Evolutionary conservation across 2,888 invertebrate species (phyloP), one percentile per base, ranked within the genome.

Genomic region (Tipula confusa): DNA sequence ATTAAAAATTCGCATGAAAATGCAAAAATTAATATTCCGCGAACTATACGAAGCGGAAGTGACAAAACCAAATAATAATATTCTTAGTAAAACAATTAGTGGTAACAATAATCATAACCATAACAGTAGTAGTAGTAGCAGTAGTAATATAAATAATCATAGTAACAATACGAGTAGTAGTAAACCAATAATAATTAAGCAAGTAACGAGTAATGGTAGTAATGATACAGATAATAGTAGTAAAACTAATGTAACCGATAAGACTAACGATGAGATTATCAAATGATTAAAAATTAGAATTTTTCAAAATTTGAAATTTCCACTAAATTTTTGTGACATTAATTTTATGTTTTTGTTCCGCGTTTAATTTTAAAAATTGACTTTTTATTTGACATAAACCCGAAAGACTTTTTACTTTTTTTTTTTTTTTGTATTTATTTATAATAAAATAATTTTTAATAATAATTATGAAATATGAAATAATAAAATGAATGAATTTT

Each of bases 11-110:
- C 88, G 89, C 84, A 89, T 89, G 85, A 89, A 89, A 87, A 89
- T 89, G 86, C 89, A 89, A 85, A 89, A 89, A 85, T 85, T 89
- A 84, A 89, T 89, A 82, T 89, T 89, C 84, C 89, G 89, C 84
- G 89, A 89, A 86, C 86, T 89, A 4, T 89, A 89, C 85, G 89
- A 89, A 85, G 84, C 83, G 82, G 89, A 89, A 85, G 89, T 7
- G 24, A 24, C 18, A 18, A 64, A 64, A 64, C 64, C 64, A 64
- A 64, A 64, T 64, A 64, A 64, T 64, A 24, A 24, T 64, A 64
- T 64, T 24, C 64, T 11, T 24, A 64, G 2, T 64, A 64, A 64
- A 64, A 13, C 24, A 64, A 24, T 24, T 64, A 64, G 64, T 24
- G 64, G 64, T 64, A 64, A 64, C 9, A 6, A 64, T 24, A 64